A percentile compares a stretch with the other conserved stretches of the same genome.
Evolutionary conservation across 2,113 vertebrate species (phyloP).

Genomic region (Phyllopteryx taeniolatus): DNA sequence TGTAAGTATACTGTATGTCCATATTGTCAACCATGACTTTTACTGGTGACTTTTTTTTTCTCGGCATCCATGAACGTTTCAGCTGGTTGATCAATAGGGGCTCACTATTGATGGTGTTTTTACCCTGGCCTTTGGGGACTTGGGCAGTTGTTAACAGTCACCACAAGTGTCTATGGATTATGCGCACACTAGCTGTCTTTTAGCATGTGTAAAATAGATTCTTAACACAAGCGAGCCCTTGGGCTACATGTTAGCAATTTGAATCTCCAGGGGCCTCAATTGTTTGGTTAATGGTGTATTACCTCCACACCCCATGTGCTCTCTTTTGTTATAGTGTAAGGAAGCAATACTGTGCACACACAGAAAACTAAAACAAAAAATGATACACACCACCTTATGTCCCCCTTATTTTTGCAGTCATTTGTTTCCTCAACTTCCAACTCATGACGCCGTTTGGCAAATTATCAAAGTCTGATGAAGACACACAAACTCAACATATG

Average conservation of each 20-base stretch:
- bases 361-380: not conserved
- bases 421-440: constrained; percentile 4
- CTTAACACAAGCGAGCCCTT: constrained; percentile 18
- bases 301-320: not conserved
- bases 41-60: not conserved
- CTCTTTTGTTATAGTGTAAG: not conserved
- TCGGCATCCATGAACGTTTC: constrained; percentile 1
- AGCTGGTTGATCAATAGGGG: not conserved
- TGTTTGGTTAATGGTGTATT: not conserved
- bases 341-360: not conserved
- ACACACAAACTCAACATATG: constrained; percentile 22
- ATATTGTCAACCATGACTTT: constrained; percentile 7
- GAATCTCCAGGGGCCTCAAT: constrained; percentile 14
- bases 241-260: constrained; percentile 15
- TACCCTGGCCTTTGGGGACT: constrained; percentile 14
- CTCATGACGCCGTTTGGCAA: constrained; percentile 8
- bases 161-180: constrained; percentile 27
- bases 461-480: constrained; percentile 17
- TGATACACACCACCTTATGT: not conserved
- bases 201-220: constrained; percentile 32
- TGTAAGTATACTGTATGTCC: constrained; percentile 78
- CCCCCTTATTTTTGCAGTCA: not conserved
- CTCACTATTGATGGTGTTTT: constrained; percentile 13
- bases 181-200: constrained; percentile 18
- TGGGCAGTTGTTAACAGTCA: constrained; percentile 22